Evolutionary conservation across 2,888 invertebrate genomes (phyloP).

Genomic region (Lasioglossum malachurum): DNA sequence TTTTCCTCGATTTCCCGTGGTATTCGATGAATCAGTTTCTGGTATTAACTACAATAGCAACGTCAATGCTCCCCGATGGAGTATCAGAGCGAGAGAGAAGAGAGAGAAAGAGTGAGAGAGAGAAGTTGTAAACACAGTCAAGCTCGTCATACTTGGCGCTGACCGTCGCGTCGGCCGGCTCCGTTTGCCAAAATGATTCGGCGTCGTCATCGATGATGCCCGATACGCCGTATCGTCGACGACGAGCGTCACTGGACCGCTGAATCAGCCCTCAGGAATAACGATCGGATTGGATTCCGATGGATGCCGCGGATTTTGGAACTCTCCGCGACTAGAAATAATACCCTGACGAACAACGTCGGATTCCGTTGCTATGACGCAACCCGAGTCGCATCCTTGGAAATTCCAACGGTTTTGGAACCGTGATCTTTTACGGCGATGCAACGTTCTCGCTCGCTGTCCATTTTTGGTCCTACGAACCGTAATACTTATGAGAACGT

Average conservation of each 20-base stretch:
- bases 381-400: not conserved
- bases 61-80: not conserved
- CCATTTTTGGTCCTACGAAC: not conserved
- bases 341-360: not conserved
- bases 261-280: slow-evolving; percentile 56
- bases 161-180: slow-evolving; percentile 18
- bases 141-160: slow-evolving; percentile 54
- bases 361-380: slow-evolving; percentile 39
- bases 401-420: slow-evolving; percentile 22
- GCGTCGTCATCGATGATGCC: slow-evolving; percentile 53
- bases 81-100: not conserved
- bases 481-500: not conserved
- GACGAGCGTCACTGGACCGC: not conserved
- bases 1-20: not conserved
- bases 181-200: slow-evolving; percentile 55
- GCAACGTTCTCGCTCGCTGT: not conserved
- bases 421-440: slow-evolving; percentile 30
- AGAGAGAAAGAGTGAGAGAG: no score
- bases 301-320: slow-evolving; percentile 7
- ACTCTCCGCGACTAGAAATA: slow-evolving; percentile 5
- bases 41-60: not conserved
- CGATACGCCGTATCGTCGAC: slow-evolving; percentile 14
- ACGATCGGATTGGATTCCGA: slow-evolving; percentile 18
- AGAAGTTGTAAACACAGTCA: slow-evolving; percentile 34
- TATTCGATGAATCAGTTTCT: not conserved